Base-by-base conservation (phyloP, 1,140 invertebrate genomes). In the Dendroctonus ponderosae region DNA sequence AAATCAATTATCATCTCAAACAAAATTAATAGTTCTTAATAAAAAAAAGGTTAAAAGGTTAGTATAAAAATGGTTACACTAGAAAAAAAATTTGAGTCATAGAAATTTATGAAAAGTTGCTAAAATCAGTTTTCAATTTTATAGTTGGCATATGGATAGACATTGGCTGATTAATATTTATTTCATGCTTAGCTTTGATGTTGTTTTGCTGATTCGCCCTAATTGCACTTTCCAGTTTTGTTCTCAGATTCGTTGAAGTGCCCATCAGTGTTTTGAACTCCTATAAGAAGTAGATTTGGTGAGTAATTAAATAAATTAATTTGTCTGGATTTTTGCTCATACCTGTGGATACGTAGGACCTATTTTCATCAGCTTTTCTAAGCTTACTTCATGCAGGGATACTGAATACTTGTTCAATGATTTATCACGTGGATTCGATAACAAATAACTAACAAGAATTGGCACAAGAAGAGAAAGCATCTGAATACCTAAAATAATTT, bases 91-190 rank as follows among this genome's bases (percentile, higher is more conserved):
- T 26, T 26, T 2, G 3, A 26, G 26, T 26, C 26, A 26, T 26
- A 46, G 43, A 7, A 38, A 40, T 40, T 61, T 83, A 88, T 71
- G 85, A 87, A 73, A 94, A 98, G 82, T 97, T 96, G 72, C 93
- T 94, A 78, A 98, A 98, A 80, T 97, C 92, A 12, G 93, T 97
- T 85, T 96, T 97, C 50, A 98, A 84, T 79, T 95, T 94, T 73
- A 98, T 98, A 7, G 92, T 90, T 54, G 92, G 91, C 66, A 86
- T 85, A 72, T 87, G 86, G 57, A 81, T 83, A 65, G 80, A 82
- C 53, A 79, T 76, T 48, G 80, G 79, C 72, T 85, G 79, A 61
- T 67, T 76, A 65, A 71, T 76, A 71, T 73, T 80, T 46, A 75
- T 60, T 64, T 77, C 75, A 44, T 71, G 37, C 67, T 79, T 79